Evolutionary conservation across 2,113 vertebrate genomes (phyloP).

Genomic region (Sylvilagus bachmani): DNA sequence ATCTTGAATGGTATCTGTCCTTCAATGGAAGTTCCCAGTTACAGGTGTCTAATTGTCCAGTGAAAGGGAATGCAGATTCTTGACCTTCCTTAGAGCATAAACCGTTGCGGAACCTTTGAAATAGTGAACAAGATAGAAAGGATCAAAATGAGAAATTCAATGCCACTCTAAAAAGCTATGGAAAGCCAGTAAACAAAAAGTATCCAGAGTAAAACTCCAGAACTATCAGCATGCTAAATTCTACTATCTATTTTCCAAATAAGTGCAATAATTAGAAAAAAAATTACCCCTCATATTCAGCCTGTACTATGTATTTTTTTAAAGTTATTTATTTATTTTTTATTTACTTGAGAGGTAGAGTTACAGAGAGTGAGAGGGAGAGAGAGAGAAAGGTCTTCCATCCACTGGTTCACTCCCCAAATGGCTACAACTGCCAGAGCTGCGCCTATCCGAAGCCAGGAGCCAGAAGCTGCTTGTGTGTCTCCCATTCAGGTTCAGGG

Average conservation of each 20-base stretch:
- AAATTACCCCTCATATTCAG: background rate
- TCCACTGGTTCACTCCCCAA: too few relatives aligned
- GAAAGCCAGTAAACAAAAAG: conserved; percentile 29
- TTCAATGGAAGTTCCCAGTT: conserved; percentile 80
- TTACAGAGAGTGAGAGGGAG: too few relatives aligned
- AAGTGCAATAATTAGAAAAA: background rate
- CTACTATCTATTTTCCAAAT: background rate
- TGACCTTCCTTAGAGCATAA: conserved; percentile 80
- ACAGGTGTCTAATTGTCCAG: conserved; percentile 76
- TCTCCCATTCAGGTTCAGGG: too few relatives aligned
- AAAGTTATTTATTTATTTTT: too few relatives aligned
- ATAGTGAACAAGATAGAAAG: background rate
- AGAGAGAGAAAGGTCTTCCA: too few relatives aligned
- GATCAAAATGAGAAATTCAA: conserved; percentile 69
- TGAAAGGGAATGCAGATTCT: conserved; percentile 72
- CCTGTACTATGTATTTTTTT: background rate
- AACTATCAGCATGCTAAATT: background rate
- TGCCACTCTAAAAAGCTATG: background rate
- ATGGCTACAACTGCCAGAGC: too few relatives aligned
- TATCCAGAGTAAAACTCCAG: background rate
- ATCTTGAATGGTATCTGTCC: conserved; percentile 76
- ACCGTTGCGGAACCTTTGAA: background rate
- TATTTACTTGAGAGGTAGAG: too few relatives aligned
- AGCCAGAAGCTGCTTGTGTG: too few relatives aligned
- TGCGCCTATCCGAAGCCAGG: too few relatives aligned